Conservation (phyloP, 1,140 invertebrate species). For the Oncopodura yosiiana region DNA sequence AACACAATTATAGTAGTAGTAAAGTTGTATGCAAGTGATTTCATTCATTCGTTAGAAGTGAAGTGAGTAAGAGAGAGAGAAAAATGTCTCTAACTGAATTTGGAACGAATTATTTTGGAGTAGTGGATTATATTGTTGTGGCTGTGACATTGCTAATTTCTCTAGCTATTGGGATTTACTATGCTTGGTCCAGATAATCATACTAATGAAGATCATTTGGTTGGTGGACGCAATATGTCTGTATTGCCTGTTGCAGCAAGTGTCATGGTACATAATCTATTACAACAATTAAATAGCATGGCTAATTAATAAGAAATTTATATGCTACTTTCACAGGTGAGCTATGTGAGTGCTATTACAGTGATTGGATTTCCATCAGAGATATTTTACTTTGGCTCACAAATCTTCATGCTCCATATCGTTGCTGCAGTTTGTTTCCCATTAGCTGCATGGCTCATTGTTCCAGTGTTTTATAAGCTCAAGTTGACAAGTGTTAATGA, state of each 20-base stretch:
- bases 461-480: constrained; percentile 29
- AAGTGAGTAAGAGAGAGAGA: no score
- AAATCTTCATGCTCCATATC: constrained; percentile 20
- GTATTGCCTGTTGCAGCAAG: constrained; percentile 14
- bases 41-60: no score
- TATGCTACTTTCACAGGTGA: background rate
- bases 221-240: constrained; percentile 23
- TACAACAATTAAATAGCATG: constrained; percentile 6
- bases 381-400: constrained; percentile 19
- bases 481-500: constrained; percentile 24
- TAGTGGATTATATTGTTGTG: constrained; percentile 20
- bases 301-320: background rate
- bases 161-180: constrained; percentile 22
- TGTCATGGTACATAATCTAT: constrained; percentile 27
- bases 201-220: constrained; percentile 25
- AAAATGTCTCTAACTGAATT: no score
- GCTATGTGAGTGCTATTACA: no score
- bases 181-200: constrained; percentile 14
- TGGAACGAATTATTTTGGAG: constrained; percentile 20
- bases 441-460: constrained; percentile 16
- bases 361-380: constrained; percentile 27
- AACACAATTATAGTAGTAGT: no score
- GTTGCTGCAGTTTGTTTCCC: background rate
- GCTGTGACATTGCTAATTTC: constrained; percentile 13
- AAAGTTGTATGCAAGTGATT: no score